A percentile compares a stretch with the other conserved stretches of the same genome.
Conservation (phyloP, 2,113 vertebrate species). For the Pedetes capensis region DNA sequence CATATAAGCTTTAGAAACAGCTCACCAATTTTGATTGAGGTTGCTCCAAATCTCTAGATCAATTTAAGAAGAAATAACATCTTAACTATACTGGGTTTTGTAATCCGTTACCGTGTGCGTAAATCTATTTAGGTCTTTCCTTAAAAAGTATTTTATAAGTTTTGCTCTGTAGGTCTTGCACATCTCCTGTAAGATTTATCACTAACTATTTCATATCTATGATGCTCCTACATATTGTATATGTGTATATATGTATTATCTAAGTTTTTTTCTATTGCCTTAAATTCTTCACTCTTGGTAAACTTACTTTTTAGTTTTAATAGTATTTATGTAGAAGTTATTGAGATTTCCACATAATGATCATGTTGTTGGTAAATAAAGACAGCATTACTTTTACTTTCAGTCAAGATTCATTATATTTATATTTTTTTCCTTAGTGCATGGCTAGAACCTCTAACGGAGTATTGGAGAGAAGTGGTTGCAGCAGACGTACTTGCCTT, state of each 20-base stretch:
- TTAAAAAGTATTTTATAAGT: background rate
- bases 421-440: background rate
- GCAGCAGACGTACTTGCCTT: background rate
- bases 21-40: background rate
- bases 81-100: background rate
- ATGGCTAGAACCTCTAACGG: background rate
- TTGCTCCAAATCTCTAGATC: background rate
- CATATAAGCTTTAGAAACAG: background rate
- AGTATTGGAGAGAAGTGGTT: background rate
- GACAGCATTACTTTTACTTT: background rate
- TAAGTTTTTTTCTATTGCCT: background rate
- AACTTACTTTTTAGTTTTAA: background rate
- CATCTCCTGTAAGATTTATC: background rate
- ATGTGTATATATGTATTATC: no score
- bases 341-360: background rate
- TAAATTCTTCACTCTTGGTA: background rate
- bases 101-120: background rate
- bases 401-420: background rate
- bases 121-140: background rate
- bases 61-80: no score
- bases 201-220: background rate
- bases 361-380: background rate
- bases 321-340: background rate
- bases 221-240: background rate
- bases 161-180: background rate